Evolutionary conservation across 1,140 invertebrate species (phyloP).

Genomic region (Bombus affinis): DNA sequence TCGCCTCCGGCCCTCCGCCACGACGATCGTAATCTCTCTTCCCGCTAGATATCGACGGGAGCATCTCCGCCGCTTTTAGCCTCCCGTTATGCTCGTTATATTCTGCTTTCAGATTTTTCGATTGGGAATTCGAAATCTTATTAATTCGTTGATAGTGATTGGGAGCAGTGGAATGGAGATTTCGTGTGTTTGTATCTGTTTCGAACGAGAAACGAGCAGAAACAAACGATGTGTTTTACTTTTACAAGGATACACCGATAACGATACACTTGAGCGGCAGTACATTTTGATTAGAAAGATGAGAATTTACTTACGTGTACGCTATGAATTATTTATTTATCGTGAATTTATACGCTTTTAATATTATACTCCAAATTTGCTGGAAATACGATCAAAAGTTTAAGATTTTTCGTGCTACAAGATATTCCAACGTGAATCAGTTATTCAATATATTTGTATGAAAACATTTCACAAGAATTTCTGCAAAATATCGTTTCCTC

Average conservation of each 20-base stretch:
- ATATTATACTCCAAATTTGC: neutral
- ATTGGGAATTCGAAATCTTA: neutral
- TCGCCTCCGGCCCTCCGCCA: constrained; percentile 16
- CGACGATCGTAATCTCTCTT: constrained; percentile 33
- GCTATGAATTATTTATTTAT: no score
- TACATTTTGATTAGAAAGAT: no score
- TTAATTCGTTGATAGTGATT: neutral
- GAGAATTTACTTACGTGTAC: no score
- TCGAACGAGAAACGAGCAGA: no score
- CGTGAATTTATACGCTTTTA: no score
- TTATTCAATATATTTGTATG: neutral
- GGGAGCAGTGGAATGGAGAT: no score
- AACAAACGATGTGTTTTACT: no score
- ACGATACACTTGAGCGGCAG: no score
- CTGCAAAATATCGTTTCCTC: neutral
- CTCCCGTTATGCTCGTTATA: neutral
- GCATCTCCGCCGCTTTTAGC: neutral
- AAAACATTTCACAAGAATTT: neutral
- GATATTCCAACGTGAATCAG: neutral
- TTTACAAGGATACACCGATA: no score
- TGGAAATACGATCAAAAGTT: neutral
- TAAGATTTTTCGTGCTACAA: neutral
- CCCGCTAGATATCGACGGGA: neutral
- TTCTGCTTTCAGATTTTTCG: neutral
- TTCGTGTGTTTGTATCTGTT: no score